Percentiles rank a stretch among this genome's conserved stretches.
Evolutionary conservation across 2,113 vertebrate genomes (phyloP).

Genomic region (Macquaria ambigua): DNA sequence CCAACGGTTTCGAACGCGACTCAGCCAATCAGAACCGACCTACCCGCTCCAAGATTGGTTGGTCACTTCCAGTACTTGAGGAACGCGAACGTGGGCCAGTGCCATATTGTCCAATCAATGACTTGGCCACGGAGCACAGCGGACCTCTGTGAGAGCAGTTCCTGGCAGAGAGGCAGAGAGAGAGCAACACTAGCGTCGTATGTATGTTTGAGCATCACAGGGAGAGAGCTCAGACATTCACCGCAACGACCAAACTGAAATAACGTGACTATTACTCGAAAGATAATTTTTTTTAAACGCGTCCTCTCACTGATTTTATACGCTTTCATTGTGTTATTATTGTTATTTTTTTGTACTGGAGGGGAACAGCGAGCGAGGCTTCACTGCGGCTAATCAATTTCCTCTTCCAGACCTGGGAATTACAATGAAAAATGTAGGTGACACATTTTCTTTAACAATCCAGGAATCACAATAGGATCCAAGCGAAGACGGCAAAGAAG

Average conservation of each 20-base stretch:
- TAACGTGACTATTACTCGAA: conserved; percentile 15
- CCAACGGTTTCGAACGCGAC: neutral
- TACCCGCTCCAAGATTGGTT: conserved; percentile 60
- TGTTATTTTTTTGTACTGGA: neutral
- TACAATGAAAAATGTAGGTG: conserved; percentile 79
- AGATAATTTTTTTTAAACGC: conserved; percentile 6
- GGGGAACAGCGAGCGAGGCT: conserved; percentile 19
- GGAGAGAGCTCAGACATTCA: conserved; percentile 43
- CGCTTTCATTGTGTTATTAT: neutral
- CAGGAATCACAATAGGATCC: conserved; percentile 40
- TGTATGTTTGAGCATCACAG: conserved; percentile 36
- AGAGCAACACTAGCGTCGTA: conserved; percentile 46
- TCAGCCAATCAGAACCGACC: conserved; percentile 42
- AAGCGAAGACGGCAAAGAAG: neutral
- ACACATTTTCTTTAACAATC: conserved; percentile 47
- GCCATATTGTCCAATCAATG: conserved; percentile 76
- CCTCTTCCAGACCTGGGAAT: conserved; percentile 60
- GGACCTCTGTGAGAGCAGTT: conserved; percentile 59
- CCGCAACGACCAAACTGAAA: conserved; percentile 21
- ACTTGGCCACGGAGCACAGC: conserved; percentile 50
- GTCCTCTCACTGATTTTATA: conserved; percentile 28
- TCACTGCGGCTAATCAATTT: conserved; percentile 64
- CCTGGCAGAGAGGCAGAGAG: conserved; percentile 12
- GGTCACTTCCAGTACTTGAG: conserved; percentile 56
- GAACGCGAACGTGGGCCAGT: conserved; percentile 65